Base-by-base conservation (phyloP, 2,113 vertebrate genomes). In the Spheniscus mendiculus region DNA sequence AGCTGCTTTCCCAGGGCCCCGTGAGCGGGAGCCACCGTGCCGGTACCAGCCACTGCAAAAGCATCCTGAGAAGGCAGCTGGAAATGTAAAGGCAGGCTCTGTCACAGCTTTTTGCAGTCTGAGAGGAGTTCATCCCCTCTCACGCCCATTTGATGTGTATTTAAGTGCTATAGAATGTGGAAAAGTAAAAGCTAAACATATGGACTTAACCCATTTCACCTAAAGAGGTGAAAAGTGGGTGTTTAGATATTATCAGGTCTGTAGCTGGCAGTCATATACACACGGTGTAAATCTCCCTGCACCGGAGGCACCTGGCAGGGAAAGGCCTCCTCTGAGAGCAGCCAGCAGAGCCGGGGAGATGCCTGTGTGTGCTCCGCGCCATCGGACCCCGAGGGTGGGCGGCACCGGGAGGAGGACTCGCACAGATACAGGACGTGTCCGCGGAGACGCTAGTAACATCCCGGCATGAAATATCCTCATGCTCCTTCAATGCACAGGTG, bases 201-300 rank as follows among this genome's bases (percentile, higher is more conserved):
- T 2, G 47, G 93, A 71, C 40, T 83, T 90, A 71, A 71, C 40
- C 53, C 49, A 53, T 69, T 93, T 85, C 53, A 76, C 71, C 89
- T 92, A 78, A 92, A 91, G 92, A 97, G 88, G 85, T 97, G 95
- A 95, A 92, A 97, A 98, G 87, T 92, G 38, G 70, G 84, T 97
- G 94, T 95, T 95, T 58, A 74, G 86, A 10, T 76, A 92, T 96
- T 96, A 87, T 73, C 77, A 14, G 42, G 69, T 85, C 86, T 95
- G 71, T 91, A 73, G 82, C 67, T 95, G 88, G 90, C 71, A 83
- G 83, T 78, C 40, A 6, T 18, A 36, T 12, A 55, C 9, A 74
- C 34, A 5, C 45, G 10, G 38, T 45, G 55, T 70, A 94, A 95
- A 94, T 80, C 83, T 72, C 73, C 40, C 11, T 2, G 4, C 45